phyloP scores from a whole-genome alignment of 2,797 vertebrate genomes.

The Hoplostethus atlanticus region DNA sequence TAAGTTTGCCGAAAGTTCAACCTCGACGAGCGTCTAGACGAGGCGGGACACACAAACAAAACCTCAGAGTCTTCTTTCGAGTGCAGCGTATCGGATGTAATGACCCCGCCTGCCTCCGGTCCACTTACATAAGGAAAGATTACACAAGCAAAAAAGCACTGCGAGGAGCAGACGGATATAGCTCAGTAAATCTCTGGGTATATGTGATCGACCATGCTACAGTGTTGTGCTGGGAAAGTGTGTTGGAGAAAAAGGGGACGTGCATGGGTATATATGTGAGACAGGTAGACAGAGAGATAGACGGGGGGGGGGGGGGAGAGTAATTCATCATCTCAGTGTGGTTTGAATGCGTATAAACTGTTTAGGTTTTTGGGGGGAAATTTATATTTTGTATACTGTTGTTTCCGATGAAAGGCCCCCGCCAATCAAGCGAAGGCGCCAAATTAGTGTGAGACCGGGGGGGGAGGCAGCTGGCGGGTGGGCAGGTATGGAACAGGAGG shows the following conservation, averaged over 20 bases:
- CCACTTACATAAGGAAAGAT: slow-evolving; percentile 80
- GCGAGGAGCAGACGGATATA: slow-evolving; percentile 70
- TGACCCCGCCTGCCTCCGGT: slow-evolving; percentile 71
- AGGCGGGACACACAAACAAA: slow-evolving; percentile 55
- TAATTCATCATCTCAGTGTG: slow-evolving; percentile 65
- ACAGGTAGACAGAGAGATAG: slow-evolving; percentile 47
- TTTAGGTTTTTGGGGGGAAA: slow-evolving; percentile 48
- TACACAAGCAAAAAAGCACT: slow-evolving; percentile 70
- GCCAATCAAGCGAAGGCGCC: slow-evolving; percentile 61
- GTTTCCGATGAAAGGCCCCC: slow-evolving; percentile 53
- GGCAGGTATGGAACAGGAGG: slow-evolving; percentile 28
- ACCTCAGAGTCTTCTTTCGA: slow-evolving; percentile 39
- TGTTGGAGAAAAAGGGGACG: slow-evolving; percentile 58
- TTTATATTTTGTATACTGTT: slow-evolving; percentile 63
- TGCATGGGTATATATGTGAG: slow-evolving; percentile 65
- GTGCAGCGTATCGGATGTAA: slow-evolving; percentile 50
- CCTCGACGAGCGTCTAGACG: slow-evolving; percentile 76
- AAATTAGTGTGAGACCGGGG: slow-evolving; percentile 67
- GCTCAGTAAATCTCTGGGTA: slow-evolving; percentile 58
- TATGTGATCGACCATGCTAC: slow-evolving; percentile 70
- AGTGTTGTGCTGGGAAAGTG: slow-evolving; percentile 48
- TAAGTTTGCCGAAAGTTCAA: slow-evolving; percentile 55
- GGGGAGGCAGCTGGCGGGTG: slow-evolving; percentile 45
- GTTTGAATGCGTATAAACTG: slow-evolving; percentile 53
- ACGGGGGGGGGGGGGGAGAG: slow-evolving; percentile 36